phyloP scores from a whole-genome alignment of 64 coral and sea anemone genomes.

The Anthopleura sola region DNA sequence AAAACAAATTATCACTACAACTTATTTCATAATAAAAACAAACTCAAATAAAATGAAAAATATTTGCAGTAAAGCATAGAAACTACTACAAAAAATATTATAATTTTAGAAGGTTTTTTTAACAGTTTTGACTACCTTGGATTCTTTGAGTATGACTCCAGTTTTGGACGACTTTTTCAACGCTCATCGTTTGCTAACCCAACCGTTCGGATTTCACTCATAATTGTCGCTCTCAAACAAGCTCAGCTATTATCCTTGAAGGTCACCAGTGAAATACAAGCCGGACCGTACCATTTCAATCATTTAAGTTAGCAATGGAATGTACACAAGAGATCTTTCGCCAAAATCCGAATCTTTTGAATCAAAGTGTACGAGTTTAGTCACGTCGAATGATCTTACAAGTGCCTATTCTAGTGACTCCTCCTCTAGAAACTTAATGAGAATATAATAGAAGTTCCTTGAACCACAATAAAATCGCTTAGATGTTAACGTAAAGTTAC shows the following conservation, averaged over 20 bases:
- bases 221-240: background rate
- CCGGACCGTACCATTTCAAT: background rate
- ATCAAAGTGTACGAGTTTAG: background rate
- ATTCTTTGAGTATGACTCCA: slow-evolving; percentile 3
- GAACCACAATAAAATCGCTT: background rate
- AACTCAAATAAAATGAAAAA: background rate
- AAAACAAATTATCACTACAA: background rate
- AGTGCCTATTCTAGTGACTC: background rate
- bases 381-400: background rate
- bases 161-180: slow-evolving; percentile 17
- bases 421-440: background rate
- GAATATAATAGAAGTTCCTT: background rate
- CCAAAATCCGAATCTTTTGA: background rate
- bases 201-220: background rate
- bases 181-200: slow-evolving; percentile 21
- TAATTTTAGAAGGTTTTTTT: background rate
- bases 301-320: slow-evolving; percentile 18
- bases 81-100: background rate
- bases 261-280: slow-evolving; percentile 13
- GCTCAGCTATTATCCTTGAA: slow-evolving; percentile 11
- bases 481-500: slow-evolving; percentile 14
- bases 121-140: slow-evolving; percentile 18
- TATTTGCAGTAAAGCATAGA: background rate
- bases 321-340: slow-evolving; percentile 27
- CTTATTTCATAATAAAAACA: background rate